Conservation (phyloP, 2,113 vertebrate species). For the Cebidichthys violaceus region DNA sequence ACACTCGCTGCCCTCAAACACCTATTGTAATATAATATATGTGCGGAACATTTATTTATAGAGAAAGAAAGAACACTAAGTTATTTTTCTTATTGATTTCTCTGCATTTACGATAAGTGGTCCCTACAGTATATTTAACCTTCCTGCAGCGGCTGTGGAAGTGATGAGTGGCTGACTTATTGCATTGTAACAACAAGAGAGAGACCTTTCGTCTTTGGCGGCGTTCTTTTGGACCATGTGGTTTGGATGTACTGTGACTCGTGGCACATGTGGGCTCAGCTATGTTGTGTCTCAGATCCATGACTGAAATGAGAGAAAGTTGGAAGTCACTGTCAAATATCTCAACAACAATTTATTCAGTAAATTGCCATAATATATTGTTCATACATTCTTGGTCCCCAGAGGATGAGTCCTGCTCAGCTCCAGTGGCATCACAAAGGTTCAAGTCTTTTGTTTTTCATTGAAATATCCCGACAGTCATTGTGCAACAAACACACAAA, state of each 20-base stretch:
- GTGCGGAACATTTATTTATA: slow-evolving; percentile 11
- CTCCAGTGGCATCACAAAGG: no score
- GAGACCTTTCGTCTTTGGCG: slow-evolving; percentile 14
- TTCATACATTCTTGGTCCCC: neutral
- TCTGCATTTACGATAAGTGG: neutral
- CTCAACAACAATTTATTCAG: neutral
- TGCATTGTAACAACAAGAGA: no score
- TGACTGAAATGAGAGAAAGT: neutral
- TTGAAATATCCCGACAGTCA: neutral
- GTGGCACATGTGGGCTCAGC: neutral
- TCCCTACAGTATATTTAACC: neutral
- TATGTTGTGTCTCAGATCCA: neutral
- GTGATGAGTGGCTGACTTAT: slow-evolving; percentile 6
- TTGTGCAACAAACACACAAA: neutral
- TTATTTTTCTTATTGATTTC: slow-evolving; percentile 27
- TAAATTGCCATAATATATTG: neutral
- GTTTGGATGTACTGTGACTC: neutral
- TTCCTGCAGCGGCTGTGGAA: slow-evolving; percentile 6
- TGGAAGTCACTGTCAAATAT: neutral
- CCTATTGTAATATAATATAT: neutral
- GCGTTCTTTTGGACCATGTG: neutral
- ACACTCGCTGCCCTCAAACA: neutral
- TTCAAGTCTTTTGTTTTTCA: neutral
- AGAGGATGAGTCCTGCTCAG: neutral
- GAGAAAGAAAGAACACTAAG: neutral